A percentile compares a stretch with the other conserved stretches of the same genome.
Conservation (phyloP, 2,888 invertebrate genomes). For the Monochamus alternatus region DNA sequence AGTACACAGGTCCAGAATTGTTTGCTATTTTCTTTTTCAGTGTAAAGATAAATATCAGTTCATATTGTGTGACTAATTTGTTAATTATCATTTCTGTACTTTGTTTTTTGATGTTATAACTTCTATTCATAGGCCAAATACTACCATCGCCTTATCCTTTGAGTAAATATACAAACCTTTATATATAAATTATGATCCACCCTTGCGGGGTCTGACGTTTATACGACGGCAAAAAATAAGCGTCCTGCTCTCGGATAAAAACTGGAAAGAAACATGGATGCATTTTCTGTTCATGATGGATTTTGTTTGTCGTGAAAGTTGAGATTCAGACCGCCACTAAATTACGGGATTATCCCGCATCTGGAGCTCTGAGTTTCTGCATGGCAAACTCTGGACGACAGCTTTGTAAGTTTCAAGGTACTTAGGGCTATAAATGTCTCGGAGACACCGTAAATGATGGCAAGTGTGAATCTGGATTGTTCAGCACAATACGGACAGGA, state of each 20-base stretch:
- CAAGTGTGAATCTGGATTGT: constrained; percentile 16
- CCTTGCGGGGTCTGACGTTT: neutral
- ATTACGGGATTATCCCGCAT: constrained; percentile 39
- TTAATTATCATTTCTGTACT: too few species aligned
- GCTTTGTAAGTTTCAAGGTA: constrained; percentile 26
- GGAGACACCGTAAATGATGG: constrained; percentile 16
- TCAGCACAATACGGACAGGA: neutral
- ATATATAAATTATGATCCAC: neutral
- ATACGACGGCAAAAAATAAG: neutral
- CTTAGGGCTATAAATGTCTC: constrained; percentile 22
- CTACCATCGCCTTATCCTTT: too few species aligned
- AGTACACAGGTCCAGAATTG: too few species aligned
- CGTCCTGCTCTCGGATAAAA: neutral
- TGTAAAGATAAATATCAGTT: too few species aligned
- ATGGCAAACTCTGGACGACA: constrained; percentile 30
- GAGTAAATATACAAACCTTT: too few species aligned
- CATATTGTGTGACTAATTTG: too few species aligned
- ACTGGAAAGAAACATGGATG: neutral
- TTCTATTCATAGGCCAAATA: too few species aligned
- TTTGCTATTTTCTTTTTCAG: too few species aligned
- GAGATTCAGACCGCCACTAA: constrained; percentile 35
- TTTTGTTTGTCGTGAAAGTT: constrained; percentile 34
- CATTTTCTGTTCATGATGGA: constrained; percentile 31
- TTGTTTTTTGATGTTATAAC: too few species aligned
- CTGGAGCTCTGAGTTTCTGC: constrained; percentile 35